Base-by-base conservation (phyloP, 2,888 invertebrate species). In the Ditula angustiorana region DNA sequence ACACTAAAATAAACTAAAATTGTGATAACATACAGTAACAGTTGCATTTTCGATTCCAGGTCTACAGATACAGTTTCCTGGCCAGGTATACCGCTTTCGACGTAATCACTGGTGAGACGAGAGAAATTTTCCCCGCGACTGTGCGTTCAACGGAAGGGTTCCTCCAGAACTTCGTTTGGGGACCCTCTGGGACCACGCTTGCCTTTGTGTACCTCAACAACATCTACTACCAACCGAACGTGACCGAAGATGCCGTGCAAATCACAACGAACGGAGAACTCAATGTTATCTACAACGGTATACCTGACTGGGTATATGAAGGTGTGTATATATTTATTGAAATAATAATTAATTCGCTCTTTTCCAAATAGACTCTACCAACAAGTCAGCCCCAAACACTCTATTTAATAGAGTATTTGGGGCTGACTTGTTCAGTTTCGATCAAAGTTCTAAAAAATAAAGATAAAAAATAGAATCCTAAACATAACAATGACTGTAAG, bases 221-320 rank as follows among this genome's bases (percentile, higher is more conserved):
- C 78, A 94, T 98, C 69, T 97, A 94, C 87, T 97, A 96, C 79
- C 95, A 96, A 74, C 77, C 89, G 0, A 93, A 87, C n/a, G 80
- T 94, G 55, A 83, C 80, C 2, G 84, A 80, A 0, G 74, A 81
- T 0, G 89, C 93, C 3, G 83, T 89, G 21, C 93, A 94, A 70
- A 90, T 97, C 33, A 97, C 97, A 0, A 86, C 81, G 0, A 95
- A 94, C 72, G 96, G 96, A 1, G 78, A 86, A 16, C 86, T 92
- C 52, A 94, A 94, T 30, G 94, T 94, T 7, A 93, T 97, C 58
- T 96, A 96, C 79, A 96, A 98, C 83, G 98, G 98, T 26, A 95
- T 98, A 8, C 97, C 98, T 28, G 98, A 99, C 87, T 99, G 98
- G 98, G 96, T 98, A 0, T 98, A 98, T 87, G 98, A 98, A 94